A percentile compares a stretch with the other conserved stretches of the same genome.
Conservation (phyloP, 2,888 invertebrate genomes). For the Drosophila mettleri region DNA sequence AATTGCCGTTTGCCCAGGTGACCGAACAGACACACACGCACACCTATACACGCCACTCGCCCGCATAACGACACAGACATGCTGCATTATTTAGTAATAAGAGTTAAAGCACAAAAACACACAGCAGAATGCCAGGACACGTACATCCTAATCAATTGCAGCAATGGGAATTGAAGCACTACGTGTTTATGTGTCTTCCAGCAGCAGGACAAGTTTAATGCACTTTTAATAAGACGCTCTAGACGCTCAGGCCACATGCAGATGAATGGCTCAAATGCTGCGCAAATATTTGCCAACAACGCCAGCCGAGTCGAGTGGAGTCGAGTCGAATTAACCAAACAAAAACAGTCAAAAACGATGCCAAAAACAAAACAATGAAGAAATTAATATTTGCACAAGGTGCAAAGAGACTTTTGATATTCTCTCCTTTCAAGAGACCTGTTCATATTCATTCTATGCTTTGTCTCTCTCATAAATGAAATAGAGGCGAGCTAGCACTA, state of each 20-base stretch:
- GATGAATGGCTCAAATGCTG: constrained; percentile 23
- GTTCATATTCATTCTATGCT: not conserved
- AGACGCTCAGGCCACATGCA: not conserved
- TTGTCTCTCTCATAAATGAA: constrained; percentile 68
- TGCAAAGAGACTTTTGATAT: not conserved
- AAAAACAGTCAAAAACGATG: constrained; percentile 21
- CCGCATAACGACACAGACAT: constrained; percentile 37
- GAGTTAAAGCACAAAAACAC: constrained; percentile 42
- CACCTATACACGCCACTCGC: not conserved
- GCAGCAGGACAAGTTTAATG: constrained; percentile 74
- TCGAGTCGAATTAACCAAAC: constrained; percentile 17
- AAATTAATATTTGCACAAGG: constrained; percentile 76
- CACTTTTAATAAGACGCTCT: constrained; percentile 78
- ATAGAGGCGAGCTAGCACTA: constrained; percentile 56
- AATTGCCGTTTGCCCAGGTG: constrained; percentile 62
- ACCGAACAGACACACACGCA: constrained; percentile 31
- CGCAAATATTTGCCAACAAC: constrained; percentile 64
- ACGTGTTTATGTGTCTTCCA: constrained; percentile 42
- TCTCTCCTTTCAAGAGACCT: not conserved
- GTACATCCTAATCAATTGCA: constrained; percentile 74
- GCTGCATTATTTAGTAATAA: constrained; percentile 75
- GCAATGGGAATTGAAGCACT: constrained; percentile 54
- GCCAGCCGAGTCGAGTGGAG: not conserved
- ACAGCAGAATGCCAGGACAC: constrained; percentile 49
- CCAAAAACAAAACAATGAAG: constrained; percentile 60